These are phyloP conservation scores for Hyposoter dolosus DNA, from an alignment of 2,888 invertebrate species.

Conservation along the genomic window DNA sequence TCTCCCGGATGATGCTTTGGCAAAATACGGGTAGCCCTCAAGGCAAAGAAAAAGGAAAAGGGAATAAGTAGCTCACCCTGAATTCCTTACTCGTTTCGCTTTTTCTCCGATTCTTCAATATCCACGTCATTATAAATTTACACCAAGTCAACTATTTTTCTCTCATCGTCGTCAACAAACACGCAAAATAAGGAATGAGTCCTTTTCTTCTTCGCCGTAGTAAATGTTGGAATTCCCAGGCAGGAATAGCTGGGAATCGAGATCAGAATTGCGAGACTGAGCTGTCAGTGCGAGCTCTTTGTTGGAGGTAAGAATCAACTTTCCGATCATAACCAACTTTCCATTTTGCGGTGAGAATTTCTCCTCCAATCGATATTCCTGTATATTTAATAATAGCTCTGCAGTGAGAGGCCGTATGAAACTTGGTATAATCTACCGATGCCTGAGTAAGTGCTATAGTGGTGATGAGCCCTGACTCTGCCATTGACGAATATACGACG, in stretches of 20 bases:
- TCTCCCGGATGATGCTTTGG: slow-evolving; percentile 64
- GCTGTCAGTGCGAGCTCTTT: slow-evolving; percentile 80
- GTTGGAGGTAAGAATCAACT: slow-evolving; percentile 81
- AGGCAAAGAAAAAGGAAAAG: slow-evolving; percentile 62
- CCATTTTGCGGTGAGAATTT: slow-evolving; percentile 71
- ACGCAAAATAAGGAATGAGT: background rate
- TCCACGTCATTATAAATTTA: background rate
- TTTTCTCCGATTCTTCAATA: slow-evolving; percentile 5
- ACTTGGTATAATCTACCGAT: slow-evolving; percentile 56
- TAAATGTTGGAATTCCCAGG: no score
- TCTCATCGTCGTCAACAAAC: background rate
- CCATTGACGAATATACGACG: background rate
- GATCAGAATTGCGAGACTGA: slow-evolving; percentile 66
- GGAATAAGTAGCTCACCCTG: slow-evolving; percentile 75
- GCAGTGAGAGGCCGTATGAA: slow-evolving; percentile 5
- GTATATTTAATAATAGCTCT: slow-evolving; percentile 32
- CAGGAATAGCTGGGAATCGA: slow-evolving; percentile 58
- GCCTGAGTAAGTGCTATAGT: slow-evolving; percentile 3
- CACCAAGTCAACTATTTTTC: background rate
- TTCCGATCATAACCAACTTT: slow-evolving; percentile 79
- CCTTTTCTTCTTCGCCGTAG: background rate
- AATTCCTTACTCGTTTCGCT: slow-evolving; percentile 14
- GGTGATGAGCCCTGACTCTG: background rate
- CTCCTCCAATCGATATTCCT: slow-evolving; percentile 35
- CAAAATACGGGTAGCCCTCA: slow-evolving; percentile 77